Evolutionary conservation across 2,797 vertebrate species (phyloP).

Genomic region (Anabas testudineus): DNA sequence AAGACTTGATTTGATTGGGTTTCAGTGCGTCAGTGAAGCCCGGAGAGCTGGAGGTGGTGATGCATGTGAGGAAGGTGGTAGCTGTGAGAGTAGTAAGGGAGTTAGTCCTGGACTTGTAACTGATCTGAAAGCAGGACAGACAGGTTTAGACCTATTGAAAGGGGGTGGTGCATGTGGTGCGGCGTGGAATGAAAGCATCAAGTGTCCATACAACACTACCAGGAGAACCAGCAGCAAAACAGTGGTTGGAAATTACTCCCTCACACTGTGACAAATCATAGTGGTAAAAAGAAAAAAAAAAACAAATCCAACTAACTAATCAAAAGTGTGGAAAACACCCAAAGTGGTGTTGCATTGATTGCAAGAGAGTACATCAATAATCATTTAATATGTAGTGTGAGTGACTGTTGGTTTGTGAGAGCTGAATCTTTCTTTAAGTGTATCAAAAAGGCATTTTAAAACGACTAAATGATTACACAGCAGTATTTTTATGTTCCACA

Average conservation of each 20-base stretch:
- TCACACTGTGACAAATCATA: not conserved
- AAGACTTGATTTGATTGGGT: not conserved
- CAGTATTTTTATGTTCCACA: not conserved
- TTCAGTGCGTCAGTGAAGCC: not conserved
- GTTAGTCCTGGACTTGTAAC: not conserved
- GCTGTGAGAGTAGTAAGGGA: not conserved
- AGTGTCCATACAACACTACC: conserved; percentile 26
- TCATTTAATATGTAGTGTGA: too few relatives aligned
- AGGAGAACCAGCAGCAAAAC: not conserved
- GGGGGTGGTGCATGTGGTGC: not conserved
- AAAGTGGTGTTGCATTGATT: too few relatives aligned
- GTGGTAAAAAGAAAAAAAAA: not conserved
- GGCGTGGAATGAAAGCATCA: conserved; percentile 46
- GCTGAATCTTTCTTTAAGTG: too few relatives aligned
- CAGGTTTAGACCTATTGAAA: conserved; percentile 4
- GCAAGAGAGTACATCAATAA: too few relatives aligned
- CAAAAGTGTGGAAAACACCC: too few relatives aligned
- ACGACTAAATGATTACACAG: not conserved
- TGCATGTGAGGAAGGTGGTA: not conserved
- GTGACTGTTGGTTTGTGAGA: not conserved
- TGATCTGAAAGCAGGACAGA: not conserved
- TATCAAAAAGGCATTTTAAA: not conserved
- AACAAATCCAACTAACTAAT: too few relatives aligned
- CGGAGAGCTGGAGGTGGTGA: not conserved
- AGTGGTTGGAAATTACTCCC: not conserved